A percentile compares a stretch with the other conserved stretches of the same genome.
Conservation (phyloP, 2,888 invertebrate genomes). For the Eristalinus aeneus region DNA sequence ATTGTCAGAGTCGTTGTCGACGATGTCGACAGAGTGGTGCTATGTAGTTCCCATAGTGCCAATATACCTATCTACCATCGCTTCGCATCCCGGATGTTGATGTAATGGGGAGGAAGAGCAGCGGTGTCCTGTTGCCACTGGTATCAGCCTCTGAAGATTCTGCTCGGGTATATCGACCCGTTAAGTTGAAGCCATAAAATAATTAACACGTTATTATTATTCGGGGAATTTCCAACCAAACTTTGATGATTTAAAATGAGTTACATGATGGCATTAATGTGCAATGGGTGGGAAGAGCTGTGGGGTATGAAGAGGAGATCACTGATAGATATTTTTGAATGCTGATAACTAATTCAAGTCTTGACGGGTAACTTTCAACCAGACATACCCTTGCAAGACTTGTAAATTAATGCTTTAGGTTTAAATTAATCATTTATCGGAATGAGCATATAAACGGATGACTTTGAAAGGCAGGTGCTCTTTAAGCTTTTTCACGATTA, state of each 20-base stretch:
- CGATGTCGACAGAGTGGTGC: constrained; percentile 69
- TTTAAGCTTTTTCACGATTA: too few relatives aligned
- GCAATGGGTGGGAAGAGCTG: background rate
- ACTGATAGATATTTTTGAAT: background rate
- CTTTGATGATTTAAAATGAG: constrained; percentile 58
- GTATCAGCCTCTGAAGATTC: constrained; percentile 58
- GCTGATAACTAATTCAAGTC: background rate
- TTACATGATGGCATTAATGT: constrained; percentile 23
- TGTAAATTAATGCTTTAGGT: too few relatives aligned
- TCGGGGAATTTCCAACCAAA: constrained; percentile 75
- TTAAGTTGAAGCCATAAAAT: constrained; percentile 78
- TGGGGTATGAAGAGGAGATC: background rate
- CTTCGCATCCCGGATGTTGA: background rate
- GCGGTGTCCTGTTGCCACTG: constrained; percentile 58
- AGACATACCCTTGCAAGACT: too few relatives aligned
- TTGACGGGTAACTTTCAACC: background rate
- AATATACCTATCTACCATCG: constrained; percentile 23
- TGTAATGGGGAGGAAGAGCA: background rate
- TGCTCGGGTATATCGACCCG: constrained; percentile 55
- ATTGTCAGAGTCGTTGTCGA: constrained; percentile 35
- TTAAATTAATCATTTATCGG: too few relatives aligned
- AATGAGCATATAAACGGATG: too few relatives aligned
- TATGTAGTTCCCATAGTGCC: constrained; percentile 57
- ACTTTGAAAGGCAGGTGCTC: too few relatives aligned
- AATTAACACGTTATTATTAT: constrained; percentile 81